A percentile compares a stretch with the other conserved stretches of the same genome.
phyloP scores from a whole-genome alignment of 1,140 invertebrate species.

The Bactericera cockerelli region DNA sequence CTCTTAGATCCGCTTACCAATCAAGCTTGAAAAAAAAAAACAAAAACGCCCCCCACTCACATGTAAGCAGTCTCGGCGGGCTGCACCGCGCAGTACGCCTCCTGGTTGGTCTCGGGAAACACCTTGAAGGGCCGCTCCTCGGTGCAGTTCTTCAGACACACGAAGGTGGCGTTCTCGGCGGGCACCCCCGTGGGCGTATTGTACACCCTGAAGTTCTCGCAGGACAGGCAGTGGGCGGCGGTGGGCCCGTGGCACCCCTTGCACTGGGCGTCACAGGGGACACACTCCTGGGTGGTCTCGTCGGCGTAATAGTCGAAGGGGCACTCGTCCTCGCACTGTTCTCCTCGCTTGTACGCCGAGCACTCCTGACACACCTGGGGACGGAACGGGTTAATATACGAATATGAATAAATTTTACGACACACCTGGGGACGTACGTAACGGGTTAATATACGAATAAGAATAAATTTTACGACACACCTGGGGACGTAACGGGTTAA shows the following conservation, averaged over 20 bases:
- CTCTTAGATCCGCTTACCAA: too few relatives aligned
- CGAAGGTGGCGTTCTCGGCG: conserved; percentile 55
- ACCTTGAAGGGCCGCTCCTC: conserved; percentile 58
- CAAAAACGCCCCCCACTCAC: too few relatives aligned
- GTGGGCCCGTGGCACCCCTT: conserved; percentile 66
- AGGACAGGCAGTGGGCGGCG: conserved; percentile 60
- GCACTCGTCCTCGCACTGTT: conserved; percentile 85
- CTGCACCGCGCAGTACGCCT: conserved; percentile 63
- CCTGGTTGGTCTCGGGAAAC: conserved; percentile 42
- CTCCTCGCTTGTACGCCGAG: conserved; percentile 62
- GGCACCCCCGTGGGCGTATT: conserved; percentile 28
- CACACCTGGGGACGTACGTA: too few relatives aligned
- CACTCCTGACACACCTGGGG: conserved; percentile 60
- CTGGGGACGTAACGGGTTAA: too few relatives aligned
- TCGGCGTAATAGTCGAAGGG: conserved; percentile 69
- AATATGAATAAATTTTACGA: too few relatives aligned
- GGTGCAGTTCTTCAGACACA: conserved; percentile 75
- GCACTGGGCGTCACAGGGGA: conserved; percentile 66
- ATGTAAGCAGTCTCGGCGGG: conserved; percentile 25
- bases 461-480: too few relatives aligned
- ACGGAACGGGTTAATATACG: too few relatives aligned
- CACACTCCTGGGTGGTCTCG: conserved; percentile 49
- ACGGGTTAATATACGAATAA: too few relatives aligned
- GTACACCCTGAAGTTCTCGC: conserved; percentile 72
- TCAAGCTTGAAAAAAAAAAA: too few relatives aligned